phyloP scores from a whole-genome alignment of 2,888 invertebrate species.

The Caenorhabditis parvicauda region DNA sequence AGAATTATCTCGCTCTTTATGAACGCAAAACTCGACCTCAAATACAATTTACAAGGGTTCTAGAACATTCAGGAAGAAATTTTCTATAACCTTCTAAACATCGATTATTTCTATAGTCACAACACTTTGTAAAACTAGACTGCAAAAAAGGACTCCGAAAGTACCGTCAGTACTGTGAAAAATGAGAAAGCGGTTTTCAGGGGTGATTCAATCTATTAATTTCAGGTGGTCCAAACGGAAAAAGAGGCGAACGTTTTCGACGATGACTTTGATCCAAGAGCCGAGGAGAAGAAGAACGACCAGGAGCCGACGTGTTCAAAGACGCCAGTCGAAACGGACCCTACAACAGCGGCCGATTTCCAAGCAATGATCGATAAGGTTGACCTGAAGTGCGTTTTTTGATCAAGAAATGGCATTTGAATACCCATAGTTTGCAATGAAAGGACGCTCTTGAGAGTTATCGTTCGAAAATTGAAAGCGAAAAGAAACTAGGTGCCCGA shows the following conservation, averaged over 20 bases:
- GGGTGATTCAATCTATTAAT: no score
- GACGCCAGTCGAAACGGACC: slow-evolving; percentile 6
- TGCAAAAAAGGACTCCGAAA: slow-evolving; percentile 4
- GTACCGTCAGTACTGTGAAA: no score
- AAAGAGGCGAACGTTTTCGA: slow-evolving; percentile 62
- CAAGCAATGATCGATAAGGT: slow-evolving; percentile 47
- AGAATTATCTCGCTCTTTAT: no score
- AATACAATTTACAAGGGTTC: no score
- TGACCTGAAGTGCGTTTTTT: slow-evolving; percentile 28
- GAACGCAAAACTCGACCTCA: no score
- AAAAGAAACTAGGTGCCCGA: slow-evolving; percentile 8
- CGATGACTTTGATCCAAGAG: slow-evolving; percentile 80
- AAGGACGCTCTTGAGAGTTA: not conserved
- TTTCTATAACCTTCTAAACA: no score
- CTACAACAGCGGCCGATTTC: slow-evolving; percentile 39
- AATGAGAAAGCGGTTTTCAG: not conserved
- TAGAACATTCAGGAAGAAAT: no score
- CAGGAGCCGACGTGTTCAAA: slow-evolving; percentile 7
- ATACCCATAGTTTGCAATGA: not conserved
- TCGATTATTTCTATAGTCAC: slow-evolving; percentile 4
- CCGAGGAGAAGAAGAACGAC: slow-evolving; percentile 71
- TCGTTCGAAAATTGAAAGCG: not conserved
- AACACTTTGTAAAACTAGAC: slow-evolving; percentile 17
- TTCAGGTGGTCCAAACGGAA: slow-evolving; percentile 69
- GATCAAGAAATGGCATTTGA: no score